Evolutionary conservation across 2,888 invertebrate genomes (phyloP), one percentile per base, ranked within the genome.

Genomic region (Melolontha melolontha): DNA sequence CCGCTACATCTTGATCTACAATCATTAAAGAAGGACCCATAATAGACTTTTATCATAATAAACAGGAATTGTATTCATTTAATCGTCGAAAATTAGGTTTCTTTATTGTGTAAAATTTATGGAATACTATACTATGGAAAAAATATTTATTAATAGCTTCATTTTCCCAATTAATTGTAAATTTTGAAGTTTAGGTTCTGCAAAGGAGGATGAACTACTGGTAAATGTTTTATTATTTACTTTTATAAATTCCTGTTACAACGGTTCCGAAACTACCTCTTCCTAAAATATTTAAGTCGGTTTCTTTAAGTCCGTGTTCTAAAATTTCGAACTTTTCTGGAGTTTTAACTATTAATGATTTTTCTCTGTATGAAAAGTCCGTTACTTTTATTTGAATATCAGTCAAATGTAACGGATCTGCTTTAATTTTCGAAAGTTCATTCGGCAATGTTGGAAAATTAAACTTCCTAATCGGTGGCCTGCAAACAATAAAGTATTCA

Each of bases 191-290:
- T 22, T 22, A 22, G 1, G 22, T 4, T 22, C 22, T n/a, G n/a
- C n/a, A n/a, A n/a, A n/a, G n/a, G n/a, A n/a, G n/a, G n/a, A n/a
- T n/a, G n/a, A n/a, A n/a, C n/a, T 22, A 6, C 1, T 14, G 34
- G 17, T 44, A 64, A 14, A 12, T 59, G 22, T 16, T 16, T 65
- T 10, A 65, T 42, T 22, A 41, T 12, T 57, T 76, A 81, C 81
- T 79, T 75, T 79, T 76, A 72, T 78, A 76, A n/a, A 72, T 67
- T 22, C 79, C 80, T 70, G 75, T 76, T 51, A 82, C 76, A 7
- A 82, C 81, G n/a, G 77, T 78, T n/a, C 82, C 82, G 73, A 82
- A 82, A 8, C 75, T 68, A 22, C 82, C 82, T 71, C 74, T 76
- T 22, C 82, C 82, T 50, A 82, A 72, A 67, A 81, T 72, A 68